Evolutionary conservation across 2,888 invertebrate species (phyloP), one percentile per base, ranked within the genome.

Genomic region (Synanthedon myopaeformis): DNA sequence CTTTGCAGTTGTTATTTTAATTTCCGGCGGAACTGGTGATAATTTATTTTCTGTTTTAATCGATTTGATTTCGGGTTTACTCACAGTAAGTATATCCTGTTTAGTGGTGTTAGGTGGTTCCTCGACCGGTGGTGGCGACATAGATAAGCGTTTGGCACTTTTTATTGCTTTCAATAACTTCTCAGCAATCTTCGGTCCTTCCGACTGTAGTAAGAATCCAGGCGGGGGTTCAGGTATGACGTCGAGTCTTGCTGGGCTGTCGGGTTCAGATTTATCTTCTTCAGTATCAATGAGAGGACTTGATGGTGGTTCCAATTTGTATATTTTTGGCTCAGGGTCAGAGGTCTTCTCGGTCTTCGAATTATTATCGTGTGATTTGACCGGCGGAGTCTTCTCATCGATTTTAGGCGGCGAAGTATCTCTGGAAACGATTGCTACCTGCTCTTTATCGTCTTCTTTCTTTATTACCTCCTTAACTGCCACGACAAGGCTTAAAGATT

Each of bases 121-220:
- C 58, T 77, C 78, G n/a, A 70, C 60, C 1, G 78, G 82, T 10
- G 77, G 87, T 51, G 80, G 87, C 35, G 79, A 89, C 88, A 76
- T 87, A 53, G 78, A 89, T 57, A 81, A 76, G 62, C 76, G 82
- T 71, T 82, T 90, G 60, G 83, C 90, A 72, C 82, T 90, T 74
- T 81, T 90, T 73, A 79, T 89, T 5, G 90, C 91, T 67, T 90
- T 89, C 0, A 91, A 76, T 3, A 91, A 84, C 65, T 90, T 91
- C 60, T 91, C 91, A 0, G 91, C 91, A 61, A 91, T 91, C 57
- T 91, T 91, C 0, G 90, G 89, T 2, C 87, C 88, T 60, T 88
- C 87, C 3, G 88, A 82, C 58, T 88, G 87, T 11, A 88, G 63
- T 1, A 85, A 69, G 67, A 88, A 88, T 0, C 72, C 84, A 2